Evolutionary conservation across 1,140 invertebrate species (phyloP).

Genomic region (Tetramorium alpestre): DNA sequence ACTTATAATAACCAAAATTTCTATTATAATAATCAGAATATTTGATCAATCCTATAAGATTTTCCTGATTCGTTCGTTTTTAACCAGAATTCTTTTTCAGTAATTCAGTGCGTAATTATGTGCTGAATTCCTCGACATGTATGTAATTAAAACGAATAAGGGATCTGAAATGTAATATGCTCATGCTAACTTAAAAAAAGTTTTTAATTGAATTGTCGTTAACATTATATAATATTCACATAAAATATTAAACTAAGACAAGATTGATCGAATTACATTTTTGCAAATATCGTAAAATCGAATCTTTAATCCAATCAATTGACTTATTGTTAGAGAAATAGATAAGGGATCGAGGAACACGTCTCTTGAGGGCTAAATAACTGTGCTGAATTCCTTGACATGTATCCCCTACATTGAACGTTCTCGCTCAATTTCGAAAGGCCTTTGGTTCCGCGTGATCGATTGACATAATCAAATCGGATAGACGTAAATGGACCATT

Average conservation of each 20-base stretch:
- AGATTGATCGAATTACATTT: background rate
- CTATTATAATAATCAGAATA: too few species aligned
- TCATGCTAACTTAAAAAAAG: background rate
- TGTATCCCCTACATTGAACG: background rate
- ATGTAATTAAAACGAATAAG: background rate
- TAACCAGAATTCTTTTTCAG: too few species aligned
- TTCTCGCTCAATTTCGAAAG: constrained; percentile 22
- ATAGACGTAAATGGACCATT: constrained; percentile 22
- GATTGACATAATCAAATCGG: constrained; percentile 11
- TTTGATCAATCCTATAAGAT: too few species aligned
- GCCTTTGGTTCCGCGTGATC: constrained; percentile 16
- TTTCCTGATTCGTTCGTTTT: too few species aligned
- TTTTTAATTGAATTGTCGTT: background rate
- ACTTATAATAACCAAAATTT: too few species aligned
- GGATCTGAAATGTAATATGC: background rate
- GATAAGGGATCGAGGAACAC: background rate
- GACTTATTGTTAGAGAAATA: background rate
- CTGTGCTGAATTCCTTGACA: background rate
- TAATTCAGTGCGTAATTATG: too few species aligned
- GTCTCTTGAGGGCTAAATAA: constrained; percentile 1
- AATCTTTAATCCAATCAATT: constrained; percentile 6
- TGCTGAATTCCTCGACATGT: too few species aligned
- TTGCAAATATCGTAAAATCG: background rate
- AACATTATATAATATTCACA: background rate
- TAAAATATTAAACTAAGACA: background rate